Conservation (phyloP, 2,888 invertebrate species). For the Catocala fraxini region DNA sequence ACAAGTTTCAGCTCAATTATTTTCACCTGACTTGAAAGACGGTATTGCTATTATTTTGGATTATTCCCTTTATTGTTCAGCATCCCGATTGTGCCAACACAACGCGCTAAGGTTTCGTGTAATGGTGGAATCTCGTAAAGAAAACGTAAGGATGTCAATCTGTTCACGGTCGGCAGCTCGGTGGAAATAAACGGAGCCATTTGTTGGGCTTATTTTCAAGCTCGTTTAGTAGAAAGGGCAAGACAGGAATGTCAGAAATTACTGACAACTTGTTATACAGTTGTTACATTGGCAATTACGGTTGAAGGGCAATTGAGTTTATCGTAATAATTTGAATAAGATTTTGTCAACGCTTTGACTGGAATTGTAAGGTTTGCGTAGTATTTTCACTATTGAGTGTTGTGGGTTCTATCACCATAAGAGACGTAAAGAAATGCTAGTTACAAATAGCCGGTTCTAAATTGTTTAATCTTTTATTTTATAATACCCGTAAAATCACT, state of each 20-base stretch:
- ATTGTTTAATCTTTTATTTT: no score
- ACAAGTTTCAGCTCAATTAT: no score
- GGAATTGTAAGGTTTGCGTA: no score
- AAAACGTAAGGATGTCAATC: conserved; percentile 36
- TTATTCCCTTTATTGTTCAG: conserved; percentile 26
- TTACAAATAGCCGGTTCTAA: no score
- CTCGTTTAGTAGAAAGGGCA: conserved; percentile 8
- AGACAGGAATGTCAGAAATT: conserved; percentile 3
- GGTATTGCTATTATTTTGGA: background rate
- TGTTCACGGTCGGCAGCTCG: conserved; percentile 27
- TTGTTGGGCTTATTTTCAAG: conserved; percentile 21
- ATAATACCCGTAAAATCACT: no score
- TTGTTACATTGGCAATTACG: background rate
- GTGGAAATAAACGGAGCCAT: conserved; percentile 13
- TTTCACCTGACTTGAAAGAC: background rate
- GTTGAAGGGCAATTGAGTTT: conserved; percentile 4
- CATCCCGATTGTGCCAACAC: conserved; percentile 3
- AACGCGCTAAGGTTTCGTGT: conserved; percentile 19
- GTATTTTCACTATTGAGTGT: no score
- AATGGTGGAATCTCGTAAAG: conserved; percentile 23
- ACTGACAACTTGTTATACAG: background rate
- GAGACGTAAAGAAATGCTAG: no score
- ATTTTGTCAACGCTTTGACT: no score
- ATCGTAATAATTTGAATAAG: background rate
- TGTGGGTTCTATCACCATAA: no score